Evolutionary conservation across 1,140 invertebrate genomes (phyloP), one percentile per base, ranked within the genome.

Genomic region (Lamellibrachia luymesi): DNA sequence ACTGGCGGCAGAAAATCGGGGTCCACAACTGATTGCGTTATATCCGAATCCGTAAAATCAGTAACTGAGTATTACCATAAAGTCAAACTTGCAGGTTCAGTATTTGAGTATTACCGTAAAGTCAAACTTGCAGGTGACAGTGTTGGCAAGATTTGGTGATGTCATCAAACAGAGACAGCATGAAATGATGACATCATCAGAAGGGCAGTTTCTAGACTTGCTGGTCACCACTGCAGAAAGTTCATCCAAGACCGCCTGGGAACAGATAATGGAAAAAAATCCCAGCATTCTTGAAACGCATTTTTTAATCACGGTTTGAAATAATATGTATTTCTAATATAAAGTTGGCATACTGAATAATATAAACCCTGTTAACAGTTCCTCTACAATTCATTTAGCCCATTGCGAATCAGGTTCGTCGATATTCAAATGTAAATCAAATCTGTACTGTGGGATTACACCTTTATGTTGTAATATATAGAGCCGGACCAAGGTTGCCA

Each of bases 131-230:
- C 64, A 80, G 64, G 64, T 80, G 64, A 80, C 64, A 80, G 64
- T 80, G 64, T 80, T 80, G 64, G 64, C 64, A 80, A 80, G 64
- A 80, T 80, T 80, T 80, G 64, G 64, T 80, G 64, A 80, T 80
- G 64, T 80, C 64, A 80, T 80, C 64, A 80, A 22, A 80, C 64
- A 80, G 64, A 80, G 64, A 80, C 64, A 80, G 64, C 64, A 80
- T 80, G 64, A 80, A 80, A 80, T 4, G 64, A 80, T 80, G 64
- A 80, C 64, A 80, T 80, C 64, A 80, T 80, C 64, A 80, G 64
- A 80, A 80, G 6, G 25, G 64, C 64, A 80, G 64, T 80, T 10
- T 22, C 64, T 80, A 6, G 64, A 80, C 64, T 80, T 80, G 64
- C 17, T 80, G 64, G 64, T 80, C 64, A 80, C 64, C 64, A 80